Evolutionary conservation across 2,888 invertebrate genomes (phyloP), one percentile per base, ranked within the genome.

Genomic region (Coleophora flavipennella): DNA sequence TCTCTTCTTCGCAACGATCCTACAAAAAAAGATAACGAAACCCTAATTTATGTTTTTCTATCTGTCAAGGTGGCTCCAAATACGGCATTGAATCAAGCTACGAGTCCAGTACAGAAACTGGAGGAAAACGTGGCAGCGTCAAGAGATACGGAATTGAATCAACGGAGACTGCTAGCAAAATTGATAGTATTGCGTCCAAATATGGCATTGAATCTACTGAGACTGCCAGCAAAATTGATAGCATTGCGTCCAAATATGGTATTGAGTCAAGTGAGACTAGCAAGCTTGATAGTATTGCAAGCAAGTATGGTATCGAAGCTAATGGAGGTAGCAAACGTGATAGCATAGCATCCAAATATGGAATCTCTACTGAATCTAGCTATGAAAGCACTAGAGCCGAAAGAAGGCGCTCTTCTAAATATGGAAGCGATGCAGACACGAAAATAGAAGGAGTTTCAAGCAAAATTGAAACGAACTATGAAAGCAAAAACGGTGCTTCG

Each of bases 41-140:
- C n/a, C n/a, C n/a, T n/a, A n/a, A n/a, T n/a, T n/a, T n/a, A n/a
- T 20, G 20, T 20, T 20, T 20, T 20, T 20, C 20, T 20, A 4
- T 20, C 3, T 20, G 20, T 20, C 20, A 20, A 20, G 20, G 20
- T 20, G 20, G 20, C 20, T 20, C 20, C 20, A 20, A 20, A 6
- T 20, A 20, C 6, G 20, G 71, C 29, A 75, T 77, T 38, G 83
- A 81, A 50, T 78, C 80, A 13, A 80, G 73, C 42, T 81, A 78
- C 47, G 65, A 74, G 7, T 64, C 49, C 13, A 47, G 46, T 25
- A 41, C 46, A 25, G 35, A 44, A n/a, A 64, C 62, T 25, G 61
- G 59, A 13, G 65, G 64, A 8, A 20, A 20, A 20, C 20, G 20
- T 4, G 20, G 20, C 20, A 20, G 20, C 6, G 20, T 20, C 20